A percentile compares a stretch with the other conserved stretches of the same genome.
These are phyloP conservation scores for Dendropsophus ebraccatus DNA, from an alignment of 2,113 vertebrate species.

Conservation along the genomic window DNA sequence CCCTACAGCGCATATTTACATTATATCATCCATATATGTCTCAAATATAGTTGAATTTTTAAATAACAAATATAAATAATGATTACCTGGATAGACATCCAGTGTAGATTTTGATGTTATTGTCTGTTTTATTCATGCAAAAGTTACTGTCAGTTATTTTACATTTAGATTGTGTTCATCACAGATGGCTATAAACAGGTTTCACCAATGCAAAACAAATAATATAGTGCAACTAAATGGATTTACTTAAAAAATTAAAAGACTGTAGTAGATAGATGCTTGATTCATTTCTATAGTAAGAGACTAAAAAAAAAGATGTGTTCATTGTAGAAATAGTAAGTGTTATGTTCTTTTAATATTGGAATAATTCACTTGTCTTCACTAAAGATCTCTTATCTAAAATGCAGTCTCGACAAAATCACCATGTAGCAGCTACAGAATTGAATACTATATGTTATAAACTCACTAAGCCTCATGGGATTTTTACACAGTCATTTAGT, in stretches of 20 bases:
- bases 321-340: constrained; percentile 14
- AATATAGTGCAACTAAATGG: constrained; percentile 13
- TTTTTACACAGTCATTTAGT: constrained; percentile 50
- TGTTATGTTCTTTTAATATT: constrained; percentile 24
- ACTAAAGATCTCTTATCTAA: constrained; percentile 18
- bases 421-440: constrained; percentile 17
- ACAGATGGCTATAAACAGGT: constrained; percentile 39
- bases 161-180: constrained; percentile 44
- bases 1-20: too few relatives aligned
- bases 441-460: constrained; percentile 26
- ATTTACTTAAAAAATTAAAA: constrained; percentile 15
- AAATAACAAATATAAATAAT: background rate
- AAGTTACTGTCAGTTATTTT: constrained; percentile 27
- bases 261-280: background rate
- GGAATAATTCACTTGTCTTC: constrained; percentile 11
- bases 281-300: background rate
- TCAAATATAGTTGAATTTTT: too few relatives aligned
- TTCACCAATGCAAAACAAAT: constrained; percentile 42
- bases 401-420: constrained; percentile 20
- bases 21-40: too few relatives aligned
- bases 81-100: background rate
- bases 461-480: constrained; percentile 18
- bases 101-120: constrained; percentile 4
- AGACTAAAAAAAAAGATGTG: background rate
- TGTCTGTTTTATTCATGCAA: constrained; percentile 18